Evolutionary conservation across 1,140 invertebrate genomes (phyloP).

Genomic region (Macrosteles quadrilineatus): DNA sequence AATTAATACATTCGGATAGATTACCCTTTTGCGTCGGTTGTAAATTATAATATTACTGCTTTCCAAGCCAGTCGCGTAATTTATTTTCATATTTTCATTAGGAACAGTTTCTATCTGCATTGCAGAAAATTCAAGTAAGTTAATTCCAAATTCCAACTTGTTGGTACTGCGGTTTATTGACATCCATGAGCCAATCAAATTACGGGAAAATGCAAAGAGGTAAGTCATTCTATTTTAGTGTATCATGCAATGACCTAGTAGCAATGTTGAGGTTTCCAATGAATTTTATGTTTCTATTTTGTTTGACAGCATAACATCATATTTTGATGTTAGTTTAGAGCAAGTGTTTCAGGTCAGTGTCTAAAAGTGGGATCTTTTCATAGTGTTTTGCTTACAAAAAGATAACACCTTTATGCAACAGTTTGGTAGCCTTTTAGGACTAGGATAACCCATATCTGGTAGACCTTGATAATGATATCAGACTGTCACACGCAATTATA

Average conservation of each 20-base stretch:
- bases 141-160: not conserved
- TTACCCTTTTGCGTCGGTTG: no score
- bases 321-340: constrained; percentile 24
- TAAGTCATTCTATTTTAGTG: constrained; percentile 20
- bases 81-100: no score
- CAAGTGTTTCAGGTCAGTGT: constrained; percentile 14
- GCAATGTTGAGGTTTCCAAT: constrained; percentile 19
- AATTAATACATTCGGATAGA: no score
- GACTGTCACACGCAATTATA: not conserved
- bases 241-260: constrained; percentile 30
- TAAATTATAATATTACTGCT: no score
- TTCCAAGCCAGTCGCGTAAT: no score
- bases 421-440: no score
- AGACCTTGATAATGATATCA: not conserved
- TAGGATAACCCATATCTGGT: constrained; percentile 1
- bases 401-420: no score
- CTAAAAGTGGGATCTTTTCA: no score
- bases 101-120: no score
- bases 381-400: no score
- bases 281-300: not conserved
- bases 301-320: constrained; percentile 14
- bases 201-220: constrained; percentile 21
- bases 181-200: constrained; percentile 5
- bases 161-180: constrained; percentile 11
- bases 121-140: no score